Percentiles rank a stretch among this genome's conserved stretches.
These are phyloP conservation scores for Calosoma granatense DNA, from an alignment of 1,140 invertebrate genomes.

Conservation along the genomic window DNA sequence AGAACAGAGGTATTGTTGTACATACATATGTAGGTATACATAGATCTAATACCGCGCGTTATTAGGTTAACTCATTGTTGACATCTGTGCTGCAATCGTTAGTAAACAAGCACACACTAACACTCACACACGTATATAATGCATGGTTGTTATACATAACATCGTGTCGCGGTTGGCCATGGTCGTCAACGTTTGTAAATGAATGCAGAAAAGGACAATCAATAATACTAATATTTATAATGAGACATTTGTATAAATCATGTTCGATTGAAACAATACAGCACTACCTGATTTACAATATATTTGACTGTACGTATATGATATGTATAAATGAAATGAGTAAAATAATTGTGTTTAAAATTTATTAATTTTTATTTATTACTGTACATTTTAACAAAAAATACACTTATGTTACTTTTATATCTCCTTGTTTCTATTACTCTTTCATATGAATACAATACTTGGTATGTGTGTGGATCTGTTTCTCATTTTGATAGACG, in stretches of 20 bases:
- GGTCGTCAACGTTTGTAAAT: no score
- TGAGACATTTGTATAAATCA: constrained; percentile 1
- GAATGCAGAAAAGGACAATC: constrained; percentile 1
- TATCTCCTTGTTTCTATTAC: not conserved
- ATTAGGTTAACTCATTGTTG: no score
- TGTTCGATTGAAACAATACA: not conserved
- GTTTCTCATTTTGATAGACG: no score
- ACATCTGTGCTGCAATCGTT: not conserved
- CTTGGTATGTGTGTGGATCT: no score
- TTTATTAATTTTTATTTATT: not conserved
- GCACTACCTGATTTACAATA: not conserved
- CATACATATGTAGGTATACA: not conserved
- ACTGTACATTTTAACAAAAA: not conserved
- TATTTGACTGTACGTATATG: not conserved
- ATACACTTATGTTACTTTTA: not conserved
- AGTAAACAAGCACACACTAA: not conserved
- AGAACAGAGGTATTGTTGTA: not conserved
- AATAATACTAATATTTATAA: not conserved
- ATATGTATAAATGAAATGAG: not conserved
- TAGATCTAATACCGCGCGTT: no score
- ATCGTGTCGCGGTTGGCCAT: no score
- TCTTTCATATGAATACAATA: no score
- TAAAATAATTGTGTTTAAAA: not conserved
- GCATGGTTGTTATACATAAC: not conserved
- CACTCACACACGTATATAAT: not conserved